phyloP scores from a whole-genome alignment of 2,797 vertebrate species.

The Parauchenoglanis ngamensis region DNA sequence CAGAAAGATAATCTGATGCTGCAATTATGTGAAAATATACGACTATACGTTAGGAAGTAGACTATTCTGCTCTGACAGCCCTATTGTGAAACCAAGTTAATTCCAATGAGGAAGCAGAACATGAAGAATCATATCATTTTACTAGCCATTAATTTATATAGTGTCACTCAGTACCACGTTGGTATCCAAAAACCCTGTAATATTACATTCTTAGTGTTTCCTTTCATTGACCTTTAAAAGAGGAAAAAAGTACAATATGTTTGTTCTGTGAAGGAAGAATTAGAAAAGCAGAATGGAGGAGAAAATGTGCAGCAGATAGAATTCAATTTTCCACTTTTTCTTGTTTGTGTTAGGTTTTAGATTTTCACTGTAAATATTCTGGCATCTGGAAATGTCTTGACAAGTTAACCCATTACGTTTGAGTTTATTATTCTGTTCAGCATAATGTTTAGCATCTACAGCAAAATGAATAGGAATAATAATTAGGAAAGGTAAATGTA shows the following conservation, averaged over 20 bases:
- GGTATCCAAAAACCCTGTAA: neutral
- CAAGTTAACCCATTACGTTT: neutral
- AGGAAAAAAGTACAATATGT: neutral
- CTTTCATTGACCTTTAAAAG: conserved; percentile 13
- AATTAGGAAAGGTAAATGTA: neutral
- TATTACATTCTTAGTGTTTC: neutral
- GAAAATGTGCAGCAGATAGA: neutral
- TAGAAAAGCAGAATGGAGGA: neutral
- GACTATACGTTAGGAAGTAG: neutral
- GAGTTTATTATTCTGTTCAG: neutral
- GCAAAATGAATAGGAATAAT: neutral
- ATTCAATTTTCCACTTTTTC: neutral
- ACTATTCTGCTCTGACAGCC: neutral
- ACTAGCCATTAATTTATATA: neutral
- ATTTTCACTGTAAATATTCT: neutral
- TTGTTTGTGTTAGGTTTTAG: neutral
- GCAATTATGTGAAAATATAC: neutral
- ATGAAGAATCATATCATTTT: neutral
- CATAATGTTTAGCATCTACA: neutral
- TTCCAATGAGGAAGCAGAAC: neutral
- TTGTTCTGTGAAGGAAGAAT: neutral
- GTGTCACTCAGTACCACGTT: neutral
- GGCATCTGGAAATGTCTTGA: neutral
- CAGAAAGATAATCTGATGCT: neutral
- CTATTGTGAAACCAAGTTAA: neutral